Evolutionary conservation across 2,113 vertebrate species (phyloP), one percentile per base, ranked within the genome.

Genomic region (Platysternon megacephalum): DNA sequence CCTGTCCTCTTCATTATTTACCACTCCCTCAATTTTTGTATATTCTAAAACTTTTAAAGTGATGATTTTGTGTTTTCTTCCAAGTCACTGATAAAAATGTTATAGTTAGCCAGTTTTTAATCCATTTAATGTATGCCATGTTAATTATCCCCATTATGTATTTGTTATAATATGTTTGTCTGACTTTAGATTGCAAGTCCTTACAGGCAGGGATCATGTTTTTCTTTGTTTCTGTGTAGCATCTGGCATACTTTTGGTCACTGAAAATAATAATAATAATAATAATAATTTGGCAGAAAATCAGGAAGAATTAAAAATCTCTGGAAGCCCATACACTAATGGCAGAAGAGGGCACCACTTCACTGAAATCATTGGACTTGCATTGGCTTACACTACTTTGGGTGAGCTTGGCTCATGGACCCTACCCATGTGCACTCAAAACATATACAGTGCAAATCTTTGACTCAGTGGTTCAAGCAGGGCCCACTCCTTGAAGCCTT

Each of bases 91-190:
- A n/a, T 68, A 68, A n/a, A 19, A 68, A 19, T 35, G 8, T 68
- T 68, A 68, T 51, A 51, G 10, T 24, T 26, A 56, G 58, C 14
- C 32, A 65, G 58, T 65, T 65, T 65, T 65, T 35, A 65, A 65
- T 35, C 29, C 14, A 35, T 65, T 65, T 35, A 35, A 35, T 65
- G 58, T 65, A 6, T 35, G 32, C 13, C 90, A 74, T 95, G 44
- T 91, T 93, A 92, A 94, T 93, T n/a, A 68, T 84, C 74, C 86
- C 46, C 16, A 53, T 95, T 94, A 95, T 55, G 79, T 85, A 51
- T n/a, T 55, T 58, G 92, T 93, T 42, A 82, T 39, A 80, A 85
- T 52, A 92, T 4, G 49, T 94, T 92, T 94, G 79, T 93, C 68
- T 93, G 94, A 74, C 92, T 91, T 95, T 95, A 95, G 49, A 79